Evolutionary conservation across 2,888 invertebrate genomes (phyloP), one percentile per base, ranked within the genome.

Genomic region (Phrixothrix hirtus): DNA sequence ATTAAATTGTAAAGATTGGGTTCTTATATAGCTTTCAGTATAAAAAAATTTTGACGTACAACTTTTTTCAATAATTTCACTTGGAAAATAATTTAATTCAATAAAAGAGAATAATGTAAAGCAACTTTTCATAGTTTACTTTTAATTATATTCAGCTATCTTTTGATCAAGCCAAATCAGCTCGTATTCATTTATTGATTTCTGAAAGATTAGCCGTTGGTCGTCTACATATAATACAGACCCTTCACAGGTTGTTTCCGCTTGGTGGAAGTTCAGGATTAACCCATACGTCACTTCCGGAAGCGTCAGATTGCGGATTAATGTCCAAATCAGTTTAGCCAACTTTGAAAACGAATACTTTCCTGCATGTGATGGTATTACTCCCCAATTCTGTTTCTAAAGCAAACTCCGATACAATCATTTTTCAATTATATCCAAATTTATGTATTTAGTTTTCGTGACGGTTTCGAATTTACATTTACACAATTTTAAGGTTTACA

Each of bases 241-340:
- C 21, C 51, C 38, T 53, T 47, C 45, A 49, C 45, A 49, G 54
- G 48, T 55, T 39, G 45, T 45, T 55, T 55, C 54, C 54, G 49
- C 44, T 26, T 27, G 39, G 54, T 43, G 48, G 54, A 39, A 50
- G 50, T 37, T 45, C 32, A 27, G 50, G 50, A 49, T 50, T 55
- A 46, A 55, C 44, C 50, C 49, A 55, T 55, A 49, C 50, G 50
- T 55, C 55, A 50, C 50, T 50, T 50, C 55, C 50, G 55, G 31
- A 50, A 55, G 52, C 55, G 58, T 58, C 58, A 58, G 55, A 52
- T 58, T 55, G 58, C 52, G 55, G 55, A 50, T 51, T 55, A 52
- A 55, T 49, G 55, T 55, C 58, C 48, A 43, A 52, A 39, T 49
- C 43, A 55, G 58, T 58, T 58, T 41, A 36, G 42, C 48, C 39